Evolutionary conservation across 2,888 invertebrate species (phyloP).

Genomic region (Hydriomena furcata): DNA sequence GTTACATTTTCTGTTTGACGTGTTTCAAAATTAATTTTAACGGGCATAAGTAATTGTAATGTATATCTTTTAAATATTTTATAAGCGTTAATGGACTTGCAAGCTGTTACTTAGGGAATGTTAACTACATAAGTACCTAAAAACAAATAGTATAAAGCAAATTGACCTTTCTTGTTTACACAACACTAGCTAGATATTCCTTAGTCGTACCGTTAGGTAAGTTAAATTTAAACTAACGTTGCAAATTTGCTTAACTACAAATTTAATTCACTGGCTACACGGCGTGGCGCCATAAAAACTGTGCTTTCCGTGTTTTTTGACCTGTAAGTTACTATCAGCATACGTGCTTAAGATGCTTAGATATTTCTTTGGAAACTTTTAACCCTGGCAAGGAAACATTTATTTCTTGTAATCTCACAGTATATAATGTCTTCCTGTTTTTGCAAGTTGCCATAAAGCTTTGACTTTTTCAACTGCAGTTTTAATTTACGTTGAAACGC

Average conservation of each 20-base stretch:
- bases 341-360: slow-evolving; percentile 27
- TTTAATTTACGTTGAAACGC: slow-evolving; percentile 2
- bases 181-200: no score
- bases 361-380: slow-evolving; percentile 17
- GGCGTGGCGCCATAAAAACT: slow-evolving; percentile 26
- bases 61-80: no score
- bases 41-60: no score
- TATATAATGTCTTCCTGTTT: no score
- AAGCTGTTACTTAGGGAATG: no score
- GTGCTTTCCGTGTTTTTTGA: slow-evolving; percentile 23
- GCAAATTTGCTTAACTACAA: slow-evolving; percentile 27
- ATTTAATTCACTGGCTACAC: slow-evolving; percentile 23
- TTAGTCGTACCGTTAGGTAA: slow-evolving; percentile 11
- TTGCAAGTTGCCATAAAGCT: slow-evolving; percentile 20
- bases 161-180: no score
- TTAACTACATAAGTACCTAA: no score
- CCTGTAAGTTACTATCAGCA: slow-evolving; percentile 18
- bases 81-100: no score
- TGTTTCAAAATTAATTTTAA: not conserved
- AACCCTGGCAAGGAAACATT: slow-evolving; percentile 29
- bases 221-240: slow-evolving; percentile 24
- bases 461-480: slow-evolving; percentile 18
- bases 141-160: no score
- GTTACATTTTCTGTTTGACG: not conserved
- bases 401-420: slow-evolving; percentile 24